Base-by-base conservation (phyloP, 1,140 invertebrate species). In the Lepidotrigona ventralis region DNA sequence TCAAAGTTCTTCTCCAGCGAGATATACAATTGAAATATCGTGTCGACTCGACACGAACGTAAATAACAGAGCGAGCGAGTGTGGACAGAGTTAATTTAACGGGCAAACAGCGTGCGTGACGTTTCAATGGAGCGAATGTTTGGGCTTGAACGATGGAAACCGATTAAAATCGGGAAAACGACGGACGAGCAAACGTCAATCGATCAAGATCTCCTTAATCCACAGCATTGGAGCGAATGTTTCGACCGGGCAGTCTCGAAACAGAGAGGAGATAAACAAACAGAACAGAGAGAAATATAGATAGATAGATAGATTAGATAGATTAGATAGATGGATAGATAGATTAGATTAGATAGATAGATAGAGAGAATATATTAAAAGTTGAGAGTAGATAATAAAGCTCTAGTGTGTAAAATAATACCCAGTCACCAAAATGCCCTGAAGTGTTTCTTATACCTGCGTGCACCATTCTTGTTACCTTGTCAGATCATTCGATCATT, bases 391-490 rank as follows among this genome's bases (percentile, higher is more conserved):
- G 58, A 83, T 78, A 88, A 79, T 21, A 85, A 88, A 88, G 86
- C 86, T 85, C 83, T 73, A 77, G 4, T 29, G 26, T 76, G 84
- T 88, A 68, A 78, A 72, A 74, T 58, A 53, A 82, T 77, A 85
- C 33, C 86, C 76, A 88, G 70, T 83, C 74, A 88, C 77, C 84
- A 88, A 85, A 64, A 88, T 81, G 78, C 86, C 87, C 80, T 74
- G 26, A 79, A 69, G 75, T 77, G 74, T 81, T n/a, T 60, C 39
- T 86, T 83, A 82, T 81, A 77, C 78, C 83, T 82, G 81, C 87
- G 84, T 88, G 86, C 86, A 86, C 77, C 80, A 88, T 87, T 79
- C 83, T 46, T 69, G 46, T 88, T 88, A 88, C 87, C 87, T 88
- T 88, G 74, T 85, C 75, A 71, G 58, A 46, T 39, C 64, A 66